A percentile compares a stretch with the other conserved stretches of the same genome.
Evolutionary conservation across 2,113 vertebrate genomes (phyloP).

Genomic region (Pelecanoides urinatrix): DNA sequence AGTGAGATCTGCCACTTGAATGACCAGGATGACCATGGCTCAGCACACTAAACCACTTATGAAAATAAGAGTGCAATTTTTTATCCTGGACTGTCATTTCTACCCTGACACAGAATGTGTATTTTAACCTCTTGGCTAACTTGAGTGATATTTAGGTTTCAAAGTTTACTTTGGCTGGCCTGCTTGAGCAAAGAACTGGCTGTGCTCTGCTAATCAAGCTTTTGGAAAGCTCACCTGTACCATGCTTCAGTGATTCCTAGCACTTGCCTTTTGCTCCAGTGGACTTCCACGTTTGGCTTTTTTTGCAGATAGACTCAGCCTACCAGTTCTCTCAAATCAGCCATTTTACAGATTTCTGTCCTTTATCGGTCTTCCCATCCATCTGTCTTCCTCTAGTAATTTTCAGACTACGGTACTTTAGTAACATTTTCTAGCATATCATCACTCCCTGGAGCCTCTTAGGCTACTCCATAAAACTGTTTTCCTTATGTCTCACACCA

Average conservation of each 20-base stretch:
- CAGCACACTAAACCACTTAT: not conserved
- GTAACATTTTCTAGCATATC: constrained; percentile 29
- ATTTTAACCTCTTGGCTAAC: not conserved
- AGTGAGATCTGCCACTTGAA: not conserved
- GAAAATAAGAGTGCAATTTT: not conserved
- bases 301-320: not conserved
- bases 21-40: not conserved
- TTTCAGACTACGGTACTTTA: constrained; percentile 26
- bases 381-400: constrained; percentile 63
- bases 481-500: constrained; percentile 6
- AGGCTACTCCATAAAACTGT: constrained; percentile 23
- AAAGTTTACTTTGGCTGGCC: constrained; percentile 11
- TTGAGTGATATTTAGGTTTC: not conserved
- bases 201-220: not conserved
- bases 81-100: not conserved
- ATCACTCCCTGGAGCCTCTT: constrained; percentile 35
- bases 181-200: not conserved
- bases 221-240: not conserved
- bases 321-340: constrained; percentile 5
- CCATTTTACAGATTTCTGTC: constrained; percentile 46
- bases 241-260: not conserved
- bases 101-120: rapidly evolving
- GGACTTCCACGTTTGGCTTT: not conserved
- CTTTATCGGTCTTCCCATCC: constrained; percentile 39
- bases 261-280: not conserved